Evolutionary conservation across 2,113 vertebrate genomes (phyloP), one percentile per base, ranked within the genome.

Genomic region (Psettodes erumei): DNA sequence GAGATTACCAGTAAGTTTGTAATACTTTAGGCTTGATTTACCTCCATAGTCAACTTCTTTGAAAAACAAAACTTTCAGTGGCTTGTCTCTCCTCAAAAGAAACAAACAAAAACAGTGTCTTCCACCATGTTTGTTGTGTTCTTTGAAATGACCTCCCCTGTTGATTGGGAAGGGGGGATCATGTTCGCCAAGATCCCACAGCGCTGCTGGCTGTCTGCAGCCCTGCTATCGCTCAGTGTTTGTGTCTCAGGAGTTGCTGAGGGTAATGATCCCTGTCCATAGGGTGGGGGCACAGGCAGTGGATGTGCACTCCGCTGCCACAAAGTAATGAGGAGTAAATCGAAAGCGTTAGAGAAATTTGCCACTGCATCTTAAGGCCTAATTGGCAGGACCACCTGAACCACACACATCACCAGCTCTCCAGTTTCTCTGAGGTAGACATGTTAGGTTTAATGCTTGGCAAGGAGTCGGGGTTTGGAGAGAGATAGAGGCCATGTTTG

Each of bases 1-100:
- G 94, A 97, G 33, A 86, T 96, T 15, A 86, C 93, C 83, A 96
- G 98, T 99, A 90, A 98, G 97, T 95, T 28, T 56, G 1, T 23
- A 30, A 38, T 6, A 30, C 19, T 6, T 65, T 70, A 68, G n/a
- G 0, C 53, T 45, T 25, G 16, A 42, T 16, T 42, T 21, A 19
- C 8, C 30, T 27, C 16, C 9, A 37, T 28, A 59, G 27, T 56
- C 21, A 50, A 54, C 12, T n/a, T 42, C 30, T 40, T 32, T n/a
- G 28, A 45, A 62, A 54, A 51, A 19, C 1, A 11, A 15, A 16
- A 38, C 27, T 58, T 5, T 38, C 13, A 69, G 0, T 25, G 7
- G 11, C 53, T 53, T 18, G 55, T 60, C 38, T 12, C 0, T 2
- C 15, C n/a, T 27, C 11, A 65, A 35, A 56, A 16, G 5, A 48